Base-by-base conservation (phyloP, 2,113 vertebrate species). In the Nerophis lumbriciformis region DNA sequence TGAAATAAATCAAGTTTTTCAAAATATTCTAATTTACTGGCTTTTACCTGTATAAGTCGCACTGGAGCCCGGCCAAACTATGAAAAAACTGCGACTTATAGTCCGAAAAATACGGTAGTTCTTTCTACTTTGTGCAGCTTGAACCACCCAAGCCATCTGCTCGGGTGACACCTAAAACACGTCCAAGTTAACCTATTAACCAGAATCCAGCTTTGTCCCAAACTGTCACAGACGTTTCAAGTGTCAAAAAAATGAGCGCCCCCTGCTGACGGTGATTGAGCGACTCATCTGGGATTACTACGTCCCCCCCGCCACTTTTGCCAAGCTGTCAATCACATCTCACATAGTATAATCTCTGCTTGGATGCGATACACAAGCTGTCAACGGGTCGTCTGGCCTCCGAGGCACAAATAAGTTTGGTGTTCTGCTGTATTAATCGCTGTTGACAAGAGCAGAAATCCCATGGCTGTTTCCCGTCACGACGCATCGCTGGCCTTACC, bases 231-330 rank as follows among this genome's bases (percentile, higher is more conserved):
- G 66, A 65, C 53, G 80, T 74, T 82, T 78, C 80, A 79, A 68
- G 72, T 6, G 1, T 69, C 64, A 78, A 69, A 84, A 81, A 79
- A 83, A 90, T 86, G 78, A 80, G 58, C 71, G 82, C 77, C 82
- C 83, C 75, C 81, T 85, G 77, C 86, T 78, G 82, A 53, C 53
- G 61, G 63, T 65, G 75, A 71, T 35, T 67, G 37, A 53, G 36
- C 39, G 57, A 45, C 60, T 65, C 73, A 80, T 70, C 78, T 74
- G 77, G 65, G 35, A 57, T 53, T 61, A 21, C 59, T 67, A 70
- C 77, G 76, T 2, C 28, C 28, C 28, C 28, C 65, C 45, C 60
- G 65, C 50, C 57, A 73, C 16, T 58, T 63, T 37, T 45, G 14
- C 2, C 53, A 51, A 53, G 65, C 56, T 66, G 69, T 72, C 78